These are phyloP conservation scores for Sander lucioperca DNA, from an alignment of 2,113 vertebrate genomes.

Conservation along the genomic window DNA sequence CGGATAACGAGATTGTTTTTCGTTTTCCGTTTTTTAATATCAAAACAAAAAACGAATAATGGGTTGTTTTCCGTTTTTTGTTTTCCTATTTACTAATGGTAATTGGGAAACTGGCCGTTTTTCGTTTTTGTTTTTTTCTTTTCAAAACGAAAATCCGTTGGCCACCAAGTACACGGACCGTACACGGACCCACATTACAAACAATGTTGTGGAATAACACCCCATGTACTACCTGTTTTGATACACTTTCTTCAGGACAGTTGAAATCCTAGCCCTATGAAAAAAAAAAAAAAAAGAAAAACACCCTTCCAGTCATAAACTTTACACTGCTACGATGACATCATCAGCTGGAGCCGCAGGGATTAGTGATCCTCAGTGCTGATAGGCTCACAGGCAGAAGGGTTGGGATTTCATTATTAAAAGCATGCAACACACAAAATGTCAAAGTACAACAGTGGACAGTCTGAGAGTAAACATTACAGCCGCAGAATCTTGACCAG, in stretches of 20 bases:
- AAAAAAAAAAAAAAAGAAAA: not conserved
- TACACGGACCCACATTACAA: too few species aligned
- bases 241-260: not conserved
- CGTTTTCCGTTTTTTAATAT: too few species aligned
- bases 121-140: too few species aligned
- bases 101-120: too few species aligned
- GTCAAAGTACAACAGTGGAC: conserved; percentile 14
- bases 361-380: conserved; percentile 32
- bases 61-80: too few species aligned
- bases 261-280: not conserved
- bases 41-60: too few species aligned
- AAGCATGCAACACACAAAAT: conserved; percentile 46
- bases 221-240: not conserved
- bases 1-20: too few species aligned
- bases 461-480: conserved; percentile 7
- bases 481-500: conserved; percentile 3
- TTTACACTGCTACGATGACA: conserved; percentile 29
- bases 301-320: not conserved
- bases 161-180: too few species aligned
- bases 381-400: conserved; percentile 66
- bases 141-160: too few species aligned
- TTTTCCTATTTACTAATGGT: too few species aligned
- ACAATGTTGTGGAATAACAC: not conserved
- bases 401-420: conserved; percentile 74
- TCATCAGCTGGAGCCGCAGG: conserved; percentile 41